Conservation (phyloP, 1,140 invertebrate genomes). For the Tetramorium alpestre region DNA sequence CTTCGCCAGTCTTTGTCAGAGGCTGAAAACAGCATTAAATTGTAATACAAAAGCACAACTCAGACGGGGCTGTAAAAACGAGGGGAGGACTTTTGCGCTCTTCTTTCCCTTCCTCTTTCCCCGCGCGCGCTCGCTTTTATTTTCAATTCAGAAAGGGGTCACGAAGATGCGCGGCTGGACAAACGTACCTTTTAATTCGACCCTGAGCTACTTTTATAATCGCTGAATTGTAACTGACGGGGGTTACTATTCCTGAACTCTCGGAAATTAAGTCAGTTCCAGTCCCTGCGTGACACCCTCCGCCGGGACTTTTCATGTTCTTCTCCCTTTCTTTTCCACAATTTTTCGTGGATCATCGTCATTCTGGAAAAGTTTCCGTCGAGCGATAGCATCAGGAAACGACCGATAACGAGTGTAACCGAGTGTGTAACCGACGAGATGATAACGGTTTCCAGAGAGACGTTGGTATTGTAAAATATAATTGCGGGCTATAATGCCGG, state of each 20-base stretch:
- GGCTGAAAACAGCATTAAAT: neutral
- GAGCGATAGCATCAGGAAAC: constrained; percentile 20
- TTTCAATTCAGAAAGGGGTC: neutral
- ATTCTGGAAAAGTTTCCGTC: constrained; percentile 6
- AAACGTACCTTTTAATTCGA: constrained; percentile 33
- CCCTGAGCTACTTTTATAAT: constrained; percentile 54
- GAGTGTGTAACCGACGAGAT: neutral
- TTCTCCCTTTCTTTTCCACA: neutral
- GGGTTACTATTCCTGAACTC: constrained; percentile 13
- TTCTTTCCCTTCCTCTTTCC: neutral
- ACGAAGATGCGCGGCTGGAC: neutral
- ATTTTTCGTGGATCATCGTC: neutral
- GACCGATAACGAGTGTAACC: constrained; percentile 35
- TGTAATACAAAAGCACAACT: neutral
- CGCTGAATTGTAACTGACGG: constrained; percentile 17
- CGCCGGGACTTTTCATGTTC: neutral
- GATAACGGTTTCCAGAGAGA: constrained; percentile 12
- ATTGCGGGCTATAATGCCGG: neutral
- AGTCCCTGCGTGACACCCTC: neutral
- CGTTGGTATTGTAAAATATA: constrained; percentile 3
- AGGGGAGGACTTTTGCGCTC: neutral
- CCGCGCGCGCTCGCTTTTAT: neutral
- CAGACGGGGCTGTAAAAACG: neutral
- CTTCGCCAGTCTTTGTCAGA: no score
- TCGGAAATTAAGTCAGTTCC: constrained; percentile 34